These are phyloP conservation scores for Lepus europaeus DNA, from an alignment of 2,113 vertebrate genomes.

Conservation along the genomic window DNA sequence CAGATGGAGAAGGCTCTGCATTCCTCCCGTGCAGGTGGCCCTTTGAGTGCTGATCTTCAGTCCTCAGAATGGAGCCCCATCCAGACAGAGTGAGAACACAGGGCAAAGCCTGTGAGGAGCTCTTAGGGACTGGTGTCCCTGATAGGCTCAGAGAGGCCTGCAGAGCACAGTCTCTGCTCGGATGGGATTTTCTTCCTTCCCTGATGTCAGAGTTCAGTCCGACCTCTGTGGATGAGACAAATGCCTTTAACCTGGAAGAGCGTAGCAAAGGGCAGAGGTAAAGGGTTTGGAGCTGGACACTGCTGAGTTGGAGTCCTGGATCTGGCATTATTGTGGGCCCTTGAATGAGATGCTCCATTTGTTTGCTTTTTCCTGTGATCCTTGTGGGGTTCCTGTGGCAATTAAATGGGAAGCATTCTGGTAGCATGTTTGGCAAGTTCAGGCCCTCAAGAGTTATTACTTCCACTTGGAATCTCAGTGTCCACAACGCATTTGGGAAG, in stretches of 20 bases:
- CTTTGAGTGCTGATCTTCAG: too few species aligned
- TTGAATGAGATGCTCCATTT: not conserved
- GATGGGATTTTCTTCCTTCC: not conserved
- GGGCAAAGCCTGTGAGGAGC: not conserved
- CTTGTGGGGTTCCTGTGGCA: not conserved
- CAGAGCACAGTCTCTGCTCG: not conserved
- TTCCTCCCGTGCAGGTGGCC: not conserved
- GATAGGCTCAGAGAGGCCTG: not conserved
- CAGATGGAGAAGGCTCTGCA: not conserved
- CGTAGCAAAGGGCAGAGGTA: not conserved
- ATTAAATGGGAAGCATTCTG: not conserved
- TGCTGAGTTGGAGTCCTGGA: not conserved
- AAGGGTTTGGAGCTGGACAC: not conserved
- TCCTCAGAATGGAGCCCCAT: not conserved
- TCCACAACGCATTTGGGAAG: not conserved
- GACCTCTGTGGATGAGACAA: not conserved
- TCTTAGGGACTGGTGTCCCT: rapidly evolving
- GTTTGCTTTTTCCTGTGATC: not conserved
- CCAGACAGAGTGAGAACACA: not conserved
- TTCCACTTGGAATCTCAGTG: not conserved
- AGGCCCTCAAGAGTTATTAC: not conserved
- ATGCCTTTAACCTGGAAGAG: not conserved
- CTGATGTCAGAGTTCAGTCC: not conserved
- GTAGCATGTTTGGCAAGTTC: not conserved
- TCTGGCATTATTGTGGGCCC: not conserved